phyloP scores from a whole-genome alignment of 2,888 invertebrate genomes.

The Helobdella robusta region DNA sequence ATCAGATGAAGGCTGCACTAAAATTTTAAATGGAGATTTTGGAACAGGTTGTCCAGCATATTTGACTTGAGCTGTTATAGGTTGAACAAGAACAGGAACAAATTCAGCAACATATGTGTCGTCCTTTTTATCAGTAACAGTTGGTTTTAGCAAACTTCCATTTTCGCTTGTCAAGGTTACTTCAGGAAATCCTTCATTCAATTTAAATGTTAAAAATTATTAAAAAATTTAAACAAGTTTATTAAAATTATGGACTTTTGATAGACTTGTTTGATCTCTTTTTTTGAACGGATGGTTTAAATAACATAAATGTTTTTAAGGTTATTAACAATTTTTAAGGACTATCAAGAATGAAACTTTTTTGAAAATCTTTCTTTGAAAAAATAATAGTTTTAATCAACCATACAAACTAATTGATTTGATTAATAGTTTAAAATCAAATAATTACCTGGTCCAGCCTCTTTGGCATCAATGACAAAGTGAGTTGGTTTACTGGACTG shows the following conservation, averaged over 20 bases:
- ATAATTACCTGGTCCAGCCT: conserved; percentile 59
- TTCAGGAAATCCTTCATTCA: conserved; percentile 68
- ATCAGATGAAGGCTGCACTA: conserved; percentile 33
- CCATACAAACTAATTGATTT: too few species aligned
- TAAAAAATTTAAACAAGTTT: too few species aligned
- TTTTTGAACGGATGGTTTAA: too few species aligned
- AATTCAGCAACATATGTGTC: not conserved
- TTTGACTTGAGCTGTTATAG: not conserved
- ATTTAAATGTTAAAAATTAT: too few species aligned
- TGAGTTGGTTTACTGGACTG: conserved; percentile 64
- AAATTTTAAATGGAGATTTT: conserved; percentile 18
- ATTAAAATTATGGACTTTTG: too few species aligned
- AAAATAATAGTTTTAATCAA: too few species aligned
- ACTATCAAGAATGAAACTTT: too few species aligned
- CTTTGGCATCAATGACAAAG: conserved; percentile 71
- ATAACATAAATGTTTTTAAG: too few species aligned
- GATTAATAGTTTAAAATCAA: too few species aligned
- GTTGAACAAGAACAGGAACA: conserved; percentile 6
- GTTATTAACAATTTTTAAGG: too few species aligned
- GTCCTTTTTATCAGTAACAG: not conserved
- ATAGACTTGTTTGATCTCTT: too few species aligned
- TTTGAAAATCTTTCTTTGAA: too few species aligned
- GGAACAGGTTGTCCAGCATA: not conserved
- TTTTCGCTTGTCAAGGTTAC: conserved; percentile 61
- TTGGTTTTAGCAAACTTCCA: conserved; percentile 50